phyloP scores from a whole-genome alignment of 2,113 vertebrate species.

The Cochlearius cochlearius region DNA sequence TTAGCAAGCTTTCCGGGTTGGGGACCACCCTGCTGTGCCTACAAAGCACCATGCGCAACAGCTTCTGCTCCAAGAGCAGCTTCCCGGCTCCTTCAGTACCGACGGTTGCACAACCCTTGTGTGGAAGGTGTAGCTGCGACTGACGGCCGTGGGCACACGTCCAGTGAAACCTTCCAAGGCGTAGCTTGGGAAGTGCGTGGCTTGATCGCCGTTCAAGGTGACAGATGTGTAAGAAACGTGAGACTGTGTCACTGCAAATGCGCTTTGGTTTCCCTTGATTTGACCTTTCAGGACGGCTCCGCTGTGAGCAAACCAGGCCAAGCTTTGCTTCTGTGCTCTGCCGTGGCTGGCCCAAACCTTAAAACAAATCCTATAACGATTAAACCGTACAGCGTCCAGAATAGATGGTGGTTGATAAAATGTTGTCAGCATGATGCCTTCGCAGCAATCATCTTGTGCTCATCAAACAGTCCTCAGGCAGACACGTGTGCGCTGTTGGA shows the following conservation, averaged over 20 bases:
- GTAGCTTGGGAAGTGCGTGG: neutral
- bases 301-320: neutral
- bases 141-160: neutral
- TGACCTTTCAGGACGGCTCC: neutral
- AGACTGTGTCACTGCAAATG: neutral
- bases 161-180: neutral
- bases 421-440: neutral
- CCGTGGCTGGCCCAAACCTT: neutral
- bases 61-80: neutral
- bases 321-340: neutral
- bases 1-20: neutral
- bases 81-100: neutral
- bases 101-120: neutral
- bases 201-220: neutral
- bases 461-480: neutral
- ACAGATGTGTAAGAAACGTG: neutral
- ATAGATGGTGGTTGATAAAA: neutral
- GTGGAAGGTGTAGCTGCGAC: neutral
- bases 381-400: neutral
- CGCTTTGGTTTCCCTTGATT: neutral
- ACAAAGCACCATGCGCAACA: neutral
- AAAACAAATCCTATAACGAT: neutral
- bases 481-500: neutral
- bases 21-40: neutral
- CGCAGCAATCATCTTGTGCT: neutral